Base-by-base conservation (phyloP, 1,140 invertebrate species). In the Drosophila kepulauana region DNA sequence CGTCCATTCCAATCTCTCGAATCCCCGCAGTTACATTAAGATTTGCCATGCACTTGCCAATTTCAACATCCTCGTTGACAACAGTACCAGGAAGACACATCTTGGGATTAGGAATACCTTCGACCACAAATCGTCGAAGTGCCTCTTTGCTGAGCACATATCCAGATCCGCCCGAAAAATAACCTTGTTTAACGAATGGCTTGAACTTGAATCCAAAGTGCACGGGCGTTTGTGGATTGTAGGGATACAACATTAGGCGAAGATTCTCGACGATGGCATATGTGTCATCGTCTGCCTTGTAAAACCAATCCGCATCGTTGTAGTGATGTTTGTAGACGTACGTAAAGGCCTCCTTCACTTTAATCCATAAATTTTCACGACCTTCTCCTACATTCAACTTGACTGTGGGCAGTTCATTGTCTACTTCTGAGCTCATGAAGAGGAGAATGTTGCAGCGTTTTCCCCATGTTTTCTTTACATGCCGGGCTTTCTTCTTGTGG, bases 281-380 rank as follows among this genome's bases (percentile, higher is more conserved):
- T 93, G 98, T 98, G 88, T 99, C 98, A 93, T 98, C 98, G 87
- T 99, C 98, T 35, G 98, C 97, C 93, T 99, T 99, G 75, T 98
- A 93, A 92, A 98, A 98, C 97, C 97, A 99, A 92, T 99, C 98
- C 13, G 95, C 96, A 75, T 98, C 94, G 77, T 98, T 94, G 38
- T 95, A 93, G 89, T 99, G 96, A 90, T 98, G 94, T 58, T 97
- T 94, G 82, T 98, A 98, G 16, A 97, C 94, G 90, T 98, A 97
- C 89, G 96, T 95, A 92, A 99, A 99, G 0, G 98, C 98, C 85
- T 96, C 96, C 93, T 98, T 98, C 0, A 98, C 99, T 93, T 99
- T 99, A 6, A 95, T 97, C 97, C 98, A 99, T 2, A 99, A 93
- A 91, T 97, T 96, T 71, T 98, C 94, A 33, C 98, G 94, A 1